Base-by-base conservation (phyloP, 2,797 vertebrate genomes). In the Alfaro cultratus region DNA sequence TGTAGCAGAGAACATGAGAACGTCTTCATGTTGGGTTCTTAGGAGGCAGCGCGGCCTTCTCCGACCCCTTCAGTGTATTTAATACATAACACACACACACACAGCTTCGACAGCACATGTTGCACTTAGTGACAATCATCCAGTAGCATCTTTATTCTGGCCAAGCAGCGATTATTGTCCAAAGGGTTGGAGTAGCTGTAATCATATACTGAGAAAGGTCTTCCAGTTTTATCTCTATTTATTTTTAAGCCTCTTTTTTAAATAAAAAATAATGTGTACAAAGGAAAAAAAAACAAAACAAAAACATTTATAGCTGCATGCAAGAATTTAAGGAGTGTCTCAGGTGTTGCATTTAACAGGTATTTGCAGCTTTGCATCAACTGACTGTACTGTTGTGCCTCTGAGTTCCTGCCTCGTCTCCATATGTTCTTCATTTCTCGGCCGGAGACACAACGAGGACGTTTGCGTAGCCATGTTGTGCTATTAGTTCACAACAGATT, bases 41-140 rank as follows among this genome's bases (percentile, higher is more conserved):
- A 13, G 67, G 36, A 67, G 34, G 8, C 3, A 67, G 10, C 41
- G 71, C 57, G 71, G 36, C 78, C 39, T 71, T 75, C 71, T 71
- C 21, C 11, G n/a, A 3, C 70, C 68, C 18, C 21, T 78, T 70
- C 41, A 10, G 45, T 64, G 29, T 68, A 31, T 81, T 34, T 18
- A 57, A 73, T 75, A 31, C 36, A 15, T 70, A 77, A 74, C 6
- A 45, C 13, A 43, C 9, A 43, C 9, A 45, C 15, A 43, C 9
- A 36, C 62, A 79, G 67, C 53, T 71, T 36, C 62, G 76, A 88
- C 88, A 85, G 89, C 83, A n/a, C 23, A 43, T 26, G 39, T 85
- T 91, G 89, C 88, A 91, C 55, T 74, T 85, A n/a, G 62, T 68
- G 93, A 92, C 91, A 93, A 94, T 93, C 92, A 87, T 11, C 78